phyloP scores from a whole-genome alignment of 2,113 vertebrate species.

The Lophura nycthemera region DNA sequence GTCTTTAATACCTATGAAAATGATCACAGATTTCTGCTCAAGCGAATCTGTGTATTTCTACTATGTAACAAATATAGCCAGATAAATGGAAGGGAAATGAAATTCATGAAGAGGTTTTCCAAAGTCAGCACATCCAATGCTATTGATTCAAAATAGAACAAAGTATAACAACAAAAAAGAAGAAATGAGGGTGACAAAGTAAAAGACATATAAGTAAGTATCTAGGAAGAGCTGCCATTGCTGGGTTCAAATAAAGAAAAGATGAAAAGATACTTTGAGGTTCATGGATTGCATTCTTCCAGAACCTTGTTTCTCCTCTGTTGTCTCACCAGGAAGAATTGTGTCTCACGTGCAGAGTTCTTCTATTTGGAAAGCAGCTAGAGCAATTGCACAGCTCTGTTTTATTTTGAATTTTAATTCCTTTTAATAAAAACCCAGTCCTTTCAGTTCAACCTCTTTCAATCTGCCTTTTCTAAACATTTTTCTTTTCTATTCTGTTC shows the following conservation, averaged over 20 bases:
- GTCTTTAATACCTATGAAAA: slow-evolving; percentile 19
- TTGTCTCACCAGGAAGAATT: neutral
- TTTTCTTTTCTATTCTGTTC: neutral
- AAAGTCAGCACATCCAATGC: neutral
- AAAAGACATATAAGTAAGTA: slow-evolving; percentile 3
- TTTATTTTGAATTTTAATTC: neutral
- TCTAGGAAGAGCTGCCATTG: neutral
- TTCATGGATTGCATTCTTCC: neutral
- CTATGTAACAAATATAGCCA: neutral
- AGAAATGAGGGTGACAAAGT: neutral
- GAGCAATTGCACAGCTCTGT: neutral
- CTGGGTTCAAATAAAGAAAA: neutral
- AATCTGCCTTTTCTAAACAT: neutral
- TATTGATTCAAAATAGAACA: neutral
- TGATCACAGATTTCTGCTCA: neutral
- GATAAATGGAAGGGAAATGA: neutral
- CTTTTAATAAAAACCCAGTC: neutral
- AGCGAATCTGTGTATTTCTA: neutral
- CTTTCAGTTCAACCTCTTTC: neutral
- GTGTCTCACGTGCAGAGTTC: neutral
- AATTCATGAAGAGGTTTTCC: neutral
- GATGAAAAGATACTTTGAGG: neutral
- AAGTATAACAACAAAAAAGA: neutral
- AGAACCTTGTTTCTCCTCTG: neutral
- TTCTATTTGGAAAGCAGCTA: neutral